These are phyloP conservation scores for Radopholus similis DNA, from an alignment of 1,140 invertebrate species.

Conservation along the genomic window DNA sequence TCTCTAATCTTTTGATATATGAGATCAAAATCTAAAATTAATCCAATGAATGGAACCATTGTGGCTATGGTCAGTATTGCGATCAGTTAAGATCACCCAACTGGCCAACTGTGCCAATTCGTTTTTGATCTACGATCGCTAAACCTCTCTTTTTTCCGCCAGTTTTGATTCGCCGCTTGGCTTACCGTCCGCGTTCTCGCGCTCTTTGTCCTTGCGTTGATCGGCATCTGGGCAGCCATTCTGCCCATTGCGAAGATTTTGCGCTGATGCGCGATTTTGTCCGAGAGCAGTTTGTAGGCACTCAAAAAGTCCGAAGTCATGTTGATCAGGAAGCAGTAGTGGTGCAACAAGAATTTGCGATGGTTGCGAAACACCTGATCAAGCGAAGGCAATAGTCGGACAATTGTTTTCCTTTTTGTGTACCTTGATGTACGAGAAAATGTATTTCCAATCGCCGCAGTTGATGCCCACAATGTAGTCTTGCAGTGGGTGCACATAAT, in stretches of 20 bases:
- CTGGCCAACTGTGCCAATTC: too few species aligned
- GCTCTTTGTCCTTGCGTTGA: conserved; percentile 60
- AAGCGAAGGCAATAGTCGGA: conserved; percentile 10
- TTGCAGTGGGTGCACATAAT: conserved; percentile 69
- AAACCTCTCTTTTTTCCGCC: too few species aligned
- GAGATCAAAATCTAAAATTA: too few species aligned
- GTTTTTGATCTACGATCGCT: too few species aligned
- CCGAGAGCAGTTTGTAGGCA: conserved; percentile 67
- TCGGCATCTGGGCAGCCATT: conserved; percentile 69
- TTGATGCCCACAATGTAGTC: conserved; percentile 72
- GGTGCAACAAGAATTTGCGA: conserved; percentile 68
- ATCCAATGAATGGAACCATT: too few species aligned
- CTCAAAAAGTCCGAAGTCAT: conserved; percentile 69
- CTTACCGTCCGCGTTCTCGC: conserved; percentile 60
- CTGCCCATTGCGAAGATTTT: conserved; percentile 70
- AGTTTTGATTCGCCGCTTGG: too few species aligned
- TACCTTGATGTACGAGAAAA: conserved; percentile 71
- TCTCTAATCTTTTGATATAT: too few species aligned
- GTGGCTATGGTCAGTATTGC: too few species aligned
- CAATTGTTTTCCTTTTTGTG: conserved; percentile 63
- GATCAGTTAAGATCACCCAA: too few species aligned
- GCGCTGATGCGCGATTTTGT: conserved; percentile 67
- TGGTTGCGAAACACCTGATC: conserved; percentile 61
- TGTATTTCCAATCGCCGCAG: conserved; percentile 75
- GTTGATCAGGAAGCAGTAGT: conserved; percentile 67